Percentiles rank a stretch among this genome's conserved stretches.
Conservation (phyloP, 2,888 invertebrate species). For the Calameuta idolon region DNA sequence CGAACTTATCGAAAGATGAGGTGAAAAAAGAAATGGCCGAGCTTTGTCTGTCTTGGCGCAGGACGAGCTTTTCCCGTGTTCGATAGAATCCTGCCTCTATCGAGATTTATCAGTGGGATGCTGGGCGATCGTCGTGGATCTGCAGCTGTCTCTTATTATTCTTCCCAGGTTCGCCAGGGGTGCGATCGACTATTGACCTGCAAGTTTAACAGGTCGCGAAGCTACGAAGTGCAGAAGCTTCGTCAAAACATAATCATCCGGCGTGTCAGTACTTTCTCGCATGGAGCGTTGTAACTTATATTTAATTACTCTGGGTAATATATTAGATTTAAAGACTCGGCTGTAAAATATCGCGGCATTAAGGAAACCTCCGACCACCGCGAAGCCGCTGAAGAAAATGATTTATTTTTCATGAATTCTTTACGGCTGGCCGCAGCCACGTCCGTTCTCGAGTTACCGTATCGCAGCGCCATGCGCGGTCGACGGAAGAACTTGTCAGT, state of each 20-base stretch:
- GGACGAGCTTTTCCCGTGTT: too few species aligned
- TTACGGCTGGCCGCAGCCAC: constrained; percentile 32
- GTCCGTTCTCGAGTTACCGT: constrained; percentile 10
- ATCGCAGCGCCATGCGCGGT: constrained; percentile 13
- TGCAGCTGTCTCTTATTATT: background rate
- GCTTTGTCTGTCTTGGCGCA: background rate
- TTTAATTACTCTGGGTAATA: constrained; percentile 63
- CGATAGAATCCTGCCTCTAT: too few species aligned
- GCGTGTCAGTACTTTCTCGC: constrained; percentile 26
- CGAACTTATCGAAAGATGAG: background rate
- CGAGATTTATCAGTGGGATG: background rate
- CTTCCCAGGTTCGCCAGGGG: background rate
- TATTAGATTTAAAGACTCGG: constrained; percentile 64
- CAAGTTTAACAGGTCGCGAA: background rate
- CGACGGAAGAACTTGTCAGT: background rate
- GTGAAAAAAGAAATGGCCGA: background rate
- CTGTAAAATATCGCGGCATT: constrained; percentile 63
- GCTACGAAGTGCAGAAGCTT: background rate
- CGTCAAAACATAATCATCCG: constrained; percentile 23
- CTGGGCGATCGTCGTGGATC: background rate
- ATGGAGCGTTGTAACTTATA: constrained; percentile 53
- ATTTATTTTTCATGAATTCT: constrained; percentile 60
- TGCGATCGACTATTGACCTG: background rate
- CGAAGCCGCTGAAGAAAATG: constrained; percentile 47
- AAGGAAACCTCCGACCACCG: constrained; percentile 50